Percentiles rank a stretch among this genome's conserved stretches.
These are phyloP conservation scores for Diabrotica undecimpunctata DNA, from an alignment of 1,140 invertebrate genomes.

Conservation along the genomic window DNA sequence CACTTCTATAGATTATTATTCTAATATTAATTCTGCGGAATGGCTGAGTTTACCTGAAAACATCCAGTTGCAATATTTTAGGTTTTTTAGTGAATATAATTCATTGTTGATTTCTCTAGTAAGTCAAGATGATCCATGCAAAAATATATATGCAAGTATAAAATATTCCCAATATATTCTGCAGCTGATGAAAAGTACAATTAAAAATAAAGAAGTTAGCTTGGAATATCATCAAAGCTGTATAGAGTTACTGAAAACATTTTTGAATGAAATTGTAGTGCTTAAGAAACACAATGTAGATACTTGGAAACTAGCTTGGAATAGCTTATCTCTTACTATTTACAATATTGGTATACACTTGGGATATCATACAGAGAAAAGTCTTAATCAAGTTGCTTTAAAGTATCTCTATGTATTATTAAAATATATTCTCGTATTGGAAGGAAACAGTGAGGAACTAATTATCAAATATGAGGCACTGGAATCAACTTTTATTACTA, in stretches of 20 bases:
- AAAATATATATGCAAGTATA: too few species aligned
- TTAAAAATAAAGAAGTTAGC: background rate
- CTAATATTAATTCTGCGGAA: background rate
- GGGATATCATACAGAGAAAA: background rate
- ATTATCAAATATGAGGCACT: background rate
- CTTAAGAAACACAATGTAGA: slow-evolving; percentile 8
- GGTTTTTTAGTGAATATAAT: background rate
- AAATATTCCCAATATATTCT: too few species aligned
- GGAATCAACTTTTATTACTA: background rate
- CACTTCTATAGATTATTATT: background rate
- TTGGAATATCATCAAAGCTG: slow-evolving; percentile 5
- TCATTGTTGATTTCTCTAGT: background rate
- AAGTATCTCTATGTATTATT: slow-evolving; percentile 5
- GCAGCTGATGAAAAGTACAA: background rate
- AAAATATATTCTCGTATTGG: slow-evolving; percentile 1
- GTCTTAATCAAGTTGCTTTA: background rate
- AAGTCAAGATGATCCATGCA: background rate
- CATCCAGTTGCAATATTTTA: slow-evolving; percentile 1
- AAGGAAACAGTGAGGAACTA: background rate
- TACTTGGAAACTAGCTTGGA: slow-evolving; percentile 8
- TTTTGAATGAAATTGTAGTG: background rate
- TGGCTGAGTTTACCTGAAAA: slow-evolving; percentile 2
- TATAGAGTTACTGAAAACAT: slow-evolving; percentile 3
- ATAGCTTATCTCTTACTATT: background rate
- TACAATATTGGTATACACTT: slow-evolving; percentile 13